These are phyloP conservation scores for Orthonyx spaldingii DNA, from an alignment of 2,113 vertebrate genomes.

Conservation along the genomic window DNA sequence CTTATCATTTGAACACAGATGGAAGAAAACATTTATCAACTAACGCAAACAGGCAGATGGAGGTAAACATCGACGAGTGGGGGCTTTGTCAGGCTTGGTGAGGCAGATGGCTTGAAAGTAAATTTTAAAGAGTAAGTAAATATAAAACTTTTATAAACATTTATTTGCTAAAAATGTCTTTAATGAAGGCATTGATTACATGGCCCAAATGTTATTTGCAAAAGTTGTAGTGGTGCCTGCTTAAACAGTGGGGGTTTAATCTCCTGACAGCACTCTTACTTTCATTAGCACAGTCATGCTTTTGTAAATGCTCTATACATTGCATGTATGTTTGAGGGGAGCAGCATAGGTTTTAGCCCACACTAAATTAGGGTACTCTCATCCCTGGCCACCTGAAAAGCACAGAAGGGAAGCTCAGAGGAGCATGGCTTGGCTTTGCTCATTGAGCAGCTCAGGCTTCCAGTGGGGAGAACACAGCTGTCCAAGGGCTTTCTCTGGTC, in stretches of 20 bases:
- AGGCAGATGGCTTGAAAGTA: not conserved
- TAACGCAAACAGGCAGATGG: not conserved
- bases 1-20: constrained; percentile 15
- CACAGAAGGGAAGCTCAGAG: not conserved
- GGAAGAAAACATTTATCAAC: not conserved
- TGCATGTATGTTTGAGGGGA: not conserved
- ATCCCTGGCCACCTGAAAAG: not conserved
- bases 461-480: not conserved
- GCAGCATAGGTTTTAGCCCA: accelerated
- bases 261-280: not conserved
- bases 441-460: not conserved
- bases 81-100: not conserved
- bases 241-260: not conserved
- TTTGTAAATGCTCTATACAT: not conserved
- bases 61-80: not conserved
- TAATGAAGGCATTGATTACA: not conserved
- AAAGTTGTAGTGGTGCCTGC: not conserved
- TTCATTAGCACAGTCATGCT: accelerated
- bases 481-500: not conserved
- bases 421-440: not conserved
- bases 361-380: not conserved
- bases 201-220: not conserved
- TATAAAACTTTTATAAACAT: not conserved
- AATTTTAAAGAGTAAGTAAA: not conserved
- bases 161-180: not conserved